These are phyloP conservation scores for Labeo catla DNA, from an alignment of 2,113 vertebrate genomes.

Conservation along the genomic window DNA sequence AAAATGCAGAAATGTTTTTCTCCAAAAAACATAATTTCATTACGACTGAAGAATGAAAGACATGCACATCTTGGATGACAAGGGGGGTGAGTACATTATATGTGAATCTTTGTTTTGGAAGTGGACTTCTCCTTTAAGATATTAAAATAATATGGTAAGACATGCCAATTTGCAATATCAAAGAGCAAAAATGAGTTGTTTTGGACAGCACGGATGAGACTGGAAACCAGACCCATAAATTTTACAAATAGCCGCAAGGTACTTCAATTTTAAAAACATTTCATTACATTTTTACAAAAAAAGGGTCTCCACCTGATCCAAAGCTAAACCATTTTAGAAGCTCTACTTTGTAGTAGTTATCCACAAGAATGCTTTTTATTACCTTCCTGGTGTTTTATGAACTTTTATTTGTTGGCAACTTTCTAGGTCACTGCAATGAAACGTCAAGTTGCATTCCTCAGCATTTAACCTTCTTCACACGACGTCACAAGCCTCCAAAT, in stretches of 20 bases:
- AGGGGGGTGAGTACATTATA: too few relatives aligned
- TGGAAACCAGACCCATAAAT: too few relatives aligned
- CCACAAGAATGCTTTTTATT: not conserved
- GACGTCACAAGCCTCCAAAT: not conserved
- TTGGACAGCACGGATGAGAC: too few relatives aligned
- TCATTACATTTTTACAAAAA: not conserved
- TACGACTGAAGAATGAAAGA: too few relatives aligned
- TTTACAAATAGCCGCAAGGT: not conserved
- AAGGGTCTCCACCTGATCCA: not conserved
- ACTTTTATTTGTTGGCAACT: not conserved
- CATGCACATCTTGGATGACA: too few relatives aligned
- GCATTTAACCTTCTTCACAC: constrained; percentile 31
- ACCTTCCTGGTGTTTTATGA: not conserved
- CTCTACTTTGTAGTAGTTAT: not conserved
- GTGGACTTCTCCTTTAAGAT: too few relatives aligned
- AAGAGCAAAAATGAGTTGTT: too few relatives aligned
- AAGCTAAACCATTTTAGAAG: not conserved
- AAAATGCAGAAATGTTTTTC: too few relatives aligned
- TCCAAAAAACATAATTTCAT: too few relatives aligned
- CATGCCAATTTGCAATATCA: too few relatives aligned
- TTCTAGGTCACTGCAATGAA: constrained; percentile 21
- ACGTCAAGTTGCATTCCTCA: not conserved
- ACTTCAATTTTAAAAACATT: not conserved
- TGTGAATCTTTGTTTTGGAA: too few relatives aligned
- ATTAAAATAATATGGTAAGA: too few relatives aligned